Evolutionary conservation across 1,140 invertebrate species (phyloP).

Genomic region (Calephelis virginiensis): DNA sequence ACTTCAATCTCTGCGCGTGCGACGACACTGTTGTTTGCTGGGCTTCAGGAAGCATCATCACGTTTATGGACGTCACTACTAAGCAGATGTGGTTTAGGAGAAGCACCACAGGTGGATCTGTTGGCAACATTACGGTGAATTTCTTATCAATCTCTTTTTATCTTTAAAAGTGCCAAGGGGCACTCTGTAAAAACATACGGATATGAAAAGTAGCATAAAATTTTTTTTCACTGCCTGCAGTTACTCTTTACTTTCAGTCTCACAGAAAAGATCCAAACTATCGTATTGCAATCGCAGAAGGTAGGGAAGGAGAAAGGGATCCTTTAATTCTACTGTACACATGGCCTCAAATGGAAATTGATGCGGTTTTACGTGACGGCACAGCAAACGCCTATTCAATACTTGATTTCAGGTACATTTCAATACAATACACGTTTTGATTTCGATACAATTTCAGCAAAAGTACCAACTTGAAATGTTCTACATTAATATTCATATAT

Average conservation of each 20-base stretch:
- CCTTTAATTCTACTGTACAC: constrained; percentile 91
- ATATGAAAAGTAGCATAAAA: too few relatives aligned
- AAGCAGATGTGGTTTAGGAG: constrained; percentile 84
- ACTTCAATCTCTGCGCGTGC: constrained; percentile 88
- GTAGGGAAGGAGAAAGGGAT: constrained; percentile 85
- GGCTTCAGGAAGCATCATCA: constrained; percentile 88
- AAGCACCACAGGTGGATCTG: constrained; percentile 85
- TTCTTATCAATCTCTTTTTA: too few relatives aligned
- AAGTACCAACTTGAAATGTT: too few relatives aligned
- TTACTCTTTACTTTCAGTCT: too few relatives aligned
- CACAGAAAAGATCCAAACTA: constrained; percentile 82
- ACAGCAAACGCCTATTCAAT: constrained; percentile 86
- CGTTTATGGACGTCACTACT: constrained; percentile 85
- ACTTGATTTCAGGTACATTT: constrained; percentile 87
- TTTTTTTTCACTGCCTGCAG: too few relatives aligned
- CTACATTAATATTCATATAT: too few relatives aligned
- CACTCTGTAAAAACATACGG: too few relatives aligned
- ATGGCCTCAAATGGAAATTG: constrained; percentile 87
- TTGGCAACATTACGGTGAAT: constrained; percentile 90
- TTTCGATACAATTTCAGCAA: too few relatives aligned
- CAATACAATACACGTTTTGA: too few relatives aligned
- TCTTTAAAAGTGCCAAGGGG: too few relatives aligned
- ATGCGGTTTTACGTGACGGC: constrained; percentile 86
- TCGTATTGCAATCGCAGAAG: constrained; percentile 92
- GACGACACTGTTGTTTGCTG: constrained; percentile 87